phyloP scores from a whole-genome alignment of 2,888 invertebrate species.

The Lasioglossum lativentre region DNA sequence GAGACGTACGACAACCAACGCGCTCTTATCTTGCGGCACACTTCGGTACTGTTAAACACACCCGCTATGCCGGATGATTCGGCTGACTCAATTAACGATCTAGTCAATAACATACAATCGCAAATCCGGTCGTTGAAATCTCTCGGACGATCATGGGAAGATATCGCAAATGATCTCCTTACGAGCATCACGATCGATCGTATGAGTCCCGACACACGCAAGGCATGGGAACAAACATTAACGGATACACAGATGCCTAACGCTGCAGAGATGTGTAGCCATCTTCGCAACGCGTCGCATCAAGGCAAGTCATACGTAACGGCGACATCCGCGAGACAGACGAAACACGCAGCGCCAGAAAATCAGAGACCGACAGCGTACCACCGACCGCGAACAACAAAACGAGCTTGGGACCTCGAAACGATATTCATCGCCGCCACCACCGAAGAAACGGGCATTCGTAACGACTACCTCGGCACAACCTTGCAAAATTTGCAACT shows the following conservation, averaged over 20 bases:
- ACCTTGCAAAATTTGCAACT: no score
- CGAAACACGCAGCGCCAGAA: not conserved
- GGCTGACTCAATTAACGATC: accelerated
- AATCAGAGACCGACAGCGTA: no score
- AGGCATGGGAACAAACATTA: not conserved
- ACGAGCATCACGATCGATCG: not conserved
- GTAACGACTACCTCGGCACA: no score
- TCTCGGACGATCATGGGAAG: not conserved
- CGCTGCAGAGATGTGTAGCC: not conserved
- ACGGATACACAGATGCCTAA: not conserved
- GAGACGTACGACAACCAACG: not conserved
- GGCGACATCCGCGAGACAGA: no score
- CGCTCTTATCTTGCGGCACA: not conserved
- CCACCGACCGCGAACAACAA: not conserved
- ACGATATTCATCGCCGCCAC: no score
- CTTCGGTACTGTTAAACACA: accelerated
- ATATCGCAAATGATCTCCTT: not conserved
- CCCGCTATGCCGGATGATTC: no score
- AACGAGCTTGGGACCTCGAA: no score
- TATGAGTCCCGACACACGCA: not conserved
- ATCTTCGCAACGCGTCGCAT: not conserved
- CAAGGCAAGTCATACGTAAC: not conserved
- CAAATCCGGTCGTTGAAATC: not conserved
- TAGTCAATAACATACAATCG: no score
- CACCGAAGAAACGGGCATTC: no score